Evolutionary conservation across 2,113 vertebrate species (phyloP), one percentile per base, ranked within the genome.

Genomic region (Cyprinodon variegatus): DNA sequence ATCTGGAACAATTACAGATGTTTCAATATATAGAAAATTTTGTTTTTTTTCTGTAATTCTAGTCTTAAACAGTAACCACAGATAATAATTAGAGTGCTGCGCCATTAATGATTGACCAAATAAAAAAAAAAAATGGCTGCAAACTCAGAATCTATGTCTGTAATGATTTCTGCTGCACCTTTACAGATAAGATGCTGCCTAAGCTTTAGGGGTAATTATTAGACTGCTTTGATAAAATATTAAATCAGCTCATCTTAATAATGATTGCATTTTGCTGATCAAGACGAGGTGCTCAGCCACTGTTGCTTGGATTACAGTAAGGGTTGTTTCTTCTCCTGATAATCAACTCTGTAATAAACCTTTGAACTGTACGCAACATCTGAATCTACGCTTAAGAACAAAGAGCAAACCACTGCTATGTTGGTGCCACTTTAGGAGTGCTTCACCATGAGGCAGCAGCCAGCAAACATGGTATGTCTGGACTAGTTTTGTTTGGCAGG

Each of bases 271-370:
- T 20, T 48, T 53, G 64, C 63, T 71, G 38, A 67, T 63, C 22
- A 39, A 3, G 4, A 63, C 5, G 43, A 59, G 57, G 20, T 60
- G 63, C 63, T 17, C 43, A 57, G 63, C 46, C 46, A 66, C 76
- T 85, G 39, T 22, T 5, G 79, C 66, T 17, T 59, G 67, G 39
- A n/a, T 46, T 40, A 60, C 72, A 70, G 60, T 38, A 37, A 57
- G 74, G 41, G 22, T 45, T 66, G 48, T 48, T 48, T 4, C 59
- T 11, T 4, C 38, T 68, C 66, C 60, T 77, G 83, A 89, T 81
- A 82, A 83, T 53, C 37, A 61, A n/a, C 39, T 5, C 60, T 62
- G 43, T 65, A 84, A 89, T 91, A 89, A 92, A 94, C 90, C 91
- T 94, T 93, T 93, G 91, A 70, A 78, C 90, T 67, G 74, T 11